phyloP scores from a whole-genome alignment of 2,797 vertebrate species.

The Coreius guichenoti region DNA sequence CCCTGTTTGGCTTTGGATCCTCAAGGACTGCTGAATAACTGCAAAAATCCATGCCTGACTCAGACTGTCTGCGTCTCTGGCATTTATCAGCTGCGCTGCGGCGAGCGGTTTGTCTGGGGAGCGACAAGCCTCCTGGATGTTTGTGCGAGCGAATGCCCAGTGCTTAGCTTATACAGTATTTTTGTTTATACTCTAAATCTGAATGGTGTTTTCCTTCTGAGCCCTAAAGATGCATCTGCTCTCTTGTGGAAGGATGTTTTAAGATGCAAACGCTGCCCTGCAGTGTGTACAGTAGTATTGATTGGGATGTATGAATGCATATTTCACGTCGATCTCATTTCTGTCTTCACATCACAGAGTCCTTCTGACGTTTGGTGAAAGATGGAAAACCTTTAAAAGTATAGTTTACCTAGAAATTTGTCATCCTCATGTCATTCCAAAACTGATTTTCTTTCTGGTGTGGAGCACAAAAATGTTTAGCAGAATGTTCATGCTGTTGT shows the following conservation, averaged over 20 bases:
- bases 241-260: slow-evolving; percentile 35
- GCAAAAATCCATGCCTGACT: slow-evolving; percentile 51
- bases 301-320: slow-evolving; percentile 61
- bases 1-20: slow-evolving; percentile 42
- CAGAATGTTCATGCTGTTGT: background rate
- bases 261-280: slow-evolving; percentile 45
- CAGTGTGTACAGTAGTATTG: slow-evolving; percentile 54
- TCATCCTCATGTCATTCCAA: background rate
- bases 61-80: slow-evolving; percentile 48
- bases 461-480: background rate
- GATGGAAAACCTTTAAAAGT: slow-evolving; percentile 6
- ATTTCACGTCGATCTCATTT: slow-evolving; percentile 58
- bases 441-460: background rate
- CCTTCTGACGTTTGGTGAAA: background rate
- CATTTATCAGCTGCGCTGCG: slow-evolving; percentile 59
- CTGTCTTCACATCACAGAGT: slow-evolving; percentile 48
- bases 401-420: background rate
- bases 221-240: slow-evolving; percentile 44
- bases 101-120: slow-evolving; percentile 48
- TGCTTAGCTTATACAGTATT: slow-evolving; percentile 26
- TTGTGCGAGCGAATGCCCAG: slow-evolving; percentile 50
- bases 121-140: slow-evolving; percentile 50
- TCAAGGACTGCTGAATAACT: slow-evolving; percentile 52
- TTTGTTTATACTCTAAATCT: slow-evolving; percentile 41
- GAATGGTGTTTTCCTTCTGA: slow-evolving; percentile 14